These are phyloP conservation scores for Acrossocheilus fasciatus DNA, from an alignment of 2,797 vertebrate species.

Conservation along the genomic window DNA sequence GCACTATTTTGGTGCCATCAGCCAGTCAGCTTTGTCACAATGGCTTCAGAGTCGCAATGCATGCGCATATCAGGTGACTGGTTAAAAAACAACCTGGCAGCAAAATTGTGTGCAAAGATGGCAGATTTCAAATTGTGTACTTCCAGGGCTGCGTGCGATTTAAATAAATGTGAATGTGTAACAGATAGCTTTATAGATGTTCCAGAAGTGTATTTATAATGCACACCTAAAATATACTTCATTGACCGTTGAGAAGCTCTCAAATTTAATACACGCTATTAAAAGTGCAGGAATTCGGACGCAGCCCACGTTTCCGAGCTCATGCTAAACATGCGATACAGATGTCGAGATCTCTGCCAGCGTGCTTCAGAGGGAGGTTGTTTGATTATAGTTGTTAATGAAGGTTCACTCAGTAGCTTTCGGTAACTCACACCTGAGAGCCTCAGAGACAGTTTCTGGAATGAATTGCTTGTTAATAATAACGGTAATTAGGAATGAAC, in stretches of 20 bases:
- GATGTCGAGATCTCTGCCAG: conserved; percentile 8
- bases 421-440: conserved; percentile 65
- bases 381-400: conserved; percentile 50
- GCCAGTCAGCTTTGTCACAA: neutral
- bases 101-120: neutral
- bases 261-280: neutral
- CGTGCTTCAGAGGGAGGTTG: conserved; percentile 17
- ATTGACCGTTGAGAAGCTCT: neutral
- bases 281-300: conserved; percentile 13
- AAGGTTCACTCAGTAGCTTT: conserved; percentile 49
- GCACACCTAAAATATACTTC: neutral
- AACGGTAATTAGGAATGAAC: conserved; percentile 93
- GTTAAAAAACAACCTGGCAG: neutral
- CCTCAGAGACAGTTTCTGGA: conserved; percentile 60
- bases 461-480: conserved; percentile 87
- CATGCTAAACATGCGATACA: conserved; percentile 4
- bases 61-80: neutral
- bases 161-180: neutral
- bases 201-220: neutral
- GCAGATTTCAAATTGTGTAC: neutral
- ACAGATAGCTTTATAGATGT: neutral
- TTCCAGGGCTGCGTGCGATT: neutral
- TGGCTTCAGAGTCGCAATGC: neutral
- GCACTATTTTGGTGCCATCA: neutral
- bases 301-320: neutral